phyloP scores from a whole-genome alignment of 2,888 invertebrate genomes.

The Pachydiplax longipennis region DNA sequence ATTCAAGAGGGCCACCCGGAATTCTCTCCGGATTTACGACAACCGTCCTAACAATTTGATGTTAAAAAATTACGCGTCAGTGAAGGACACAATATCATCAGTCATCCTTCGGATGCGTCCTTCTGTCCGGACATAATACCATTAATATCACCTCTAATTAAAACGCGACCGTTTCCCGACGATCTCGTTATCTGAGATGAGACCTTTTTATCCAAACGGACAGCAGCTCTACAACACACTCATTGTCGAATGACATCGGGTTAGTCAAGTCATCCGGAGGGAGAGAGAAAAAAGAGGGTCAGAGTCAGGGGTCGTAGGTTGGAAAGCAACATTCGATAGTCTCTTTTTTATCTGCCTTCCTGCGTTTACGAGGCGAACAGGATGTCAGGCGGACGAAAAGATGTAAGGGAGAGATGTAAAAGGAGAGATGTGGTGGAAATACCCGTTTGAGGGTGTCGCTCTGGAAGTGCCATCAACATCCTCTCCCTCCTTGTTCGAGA shows the following conservation, averaged over 20 bases:
- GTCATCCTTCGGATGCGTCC: not conserved
- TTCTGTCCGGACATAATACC: not conserved
- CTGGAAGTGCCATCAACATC: not conserved
- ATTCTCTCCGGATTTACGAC: not conserved
- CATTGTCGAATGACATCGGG: not conserved
- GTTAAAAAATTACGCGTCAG: not conserved
- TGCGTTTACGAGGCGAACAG: constrained; percentile 39
- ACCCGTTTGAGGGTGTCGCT: not conserved
- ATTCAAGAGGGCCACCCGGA: not conserved
- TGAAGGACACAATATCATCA: not conserved
- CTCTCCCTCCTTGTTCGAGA: not conserved
- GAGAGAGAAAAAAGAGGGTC: not conserved
- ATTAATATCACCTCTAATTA: not conserved
- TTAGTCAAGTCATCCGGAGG: not conserved
- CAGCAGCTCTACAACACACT: not conserved
- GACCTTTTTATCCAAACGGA: not conserved
- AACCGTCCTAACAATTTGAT: not conserved
- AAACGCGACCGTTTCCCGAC: not conserved
- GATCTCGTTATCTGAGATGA: not conserved
- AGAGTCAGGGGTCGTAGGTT: constrained; percentile 23
- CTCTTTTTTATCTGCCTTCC: constrained; percentile 29
- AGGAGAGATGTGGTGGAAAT: not conserved
- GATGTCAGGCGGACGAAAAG: constrained; percentile 15
- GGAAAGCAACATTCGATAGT: constrained; percentile 29
- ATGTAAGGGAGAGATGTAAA: not conserved